These are phyloP conservation scores for Microtus agrestis DNA, from an alignment of 2,797 vertebrate species.

Conservation along the genomic window DNA sequence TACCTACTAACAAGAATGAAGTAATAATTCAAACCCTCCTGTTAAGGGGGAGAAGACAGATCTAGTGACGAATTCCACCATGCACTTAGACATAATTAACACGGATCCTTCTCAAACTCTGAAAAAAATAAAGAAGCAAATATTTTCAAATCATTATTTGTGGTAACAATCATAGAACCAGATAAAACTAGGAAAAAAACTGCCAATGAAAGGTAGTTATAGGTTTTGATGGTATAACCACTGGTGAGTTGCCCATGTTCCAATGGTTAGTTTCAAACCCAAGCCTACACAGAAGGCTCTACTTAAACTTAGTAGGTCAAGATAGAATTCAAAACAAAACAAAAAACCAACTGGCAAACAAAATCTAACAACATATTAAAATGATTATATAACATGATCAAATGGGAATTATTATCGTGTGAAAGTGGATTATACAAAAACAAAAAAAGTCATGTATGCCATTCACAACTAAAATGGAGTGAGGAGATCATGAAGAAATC, in stretches of 20 bases:
- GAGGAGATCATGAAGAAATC: neutral
- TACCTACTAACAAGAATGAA: neutral
- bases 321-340: neutral
- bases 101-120: neutral
- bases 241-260: neutral
- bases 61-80: neutral
- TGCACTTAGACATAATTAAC: neutral
- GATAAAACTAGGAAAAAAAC: neutral
- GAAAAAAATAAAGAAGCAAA: neutral
- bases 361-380: neutral
- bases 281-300: neutral
- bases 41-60: neutral
- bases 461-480: neutral
- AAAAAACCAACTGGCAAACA: neutral
- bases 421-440: neutral
- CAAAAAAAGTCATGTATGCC: neutral
- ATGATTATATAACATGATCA: neutral
- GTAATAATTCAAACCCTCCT: neutral
- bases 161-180: neutral
- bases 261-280: neutral
- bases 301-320: neutral
- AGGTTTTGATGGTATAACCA: neutral
- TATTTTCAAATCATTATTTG: neutral
- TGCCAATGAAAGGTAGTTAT: neutral
- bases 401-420: neutral